phyloP scores from a whole-genome alignment of 2,888 invertebrate species.

The Muschampia plurimacula region DNA sequence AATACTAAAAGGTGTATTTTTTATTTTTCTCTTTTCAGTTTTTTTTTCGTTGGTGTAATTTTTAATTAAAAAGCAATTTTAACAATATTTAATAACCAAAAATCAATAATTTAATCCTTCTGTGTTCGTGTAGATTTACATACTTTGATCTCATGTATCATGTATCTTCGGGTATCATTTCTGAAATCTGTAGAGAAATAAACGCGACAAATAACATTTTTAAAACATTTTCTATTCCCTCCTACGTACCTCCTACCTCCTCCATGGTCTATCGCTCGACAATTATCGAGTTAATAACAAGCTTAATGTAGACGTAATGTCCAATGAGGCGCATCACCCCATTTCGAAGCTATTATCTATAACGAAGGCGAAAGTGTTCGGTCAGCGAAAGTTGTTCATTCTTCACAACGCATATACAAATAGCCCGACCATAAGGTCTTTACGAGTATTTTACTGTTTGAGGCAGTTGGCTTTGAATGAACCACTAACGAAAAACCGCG shows the following conservation, averaged over 20 bases:
- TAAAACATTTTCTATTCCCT: neutral
- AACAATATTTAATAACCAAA: too few relatives aligned
- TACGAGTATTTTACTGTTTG: slow-evolving; percentile 3
- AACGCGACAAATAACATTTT: neutral
- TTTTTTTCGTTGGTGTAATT: too few relatives aligned
- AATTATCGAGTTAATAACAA: slow-evolving; percentile 25
- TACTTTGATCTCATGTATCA: too few relatives aligned
- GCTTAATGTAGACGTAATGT: slow-evolving; percentile 41
- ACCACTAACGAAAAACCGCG: neutral
- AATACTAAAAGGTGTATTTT: too few relatives aligned
- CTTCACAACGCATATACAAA: slow-evolving; percentile 32
- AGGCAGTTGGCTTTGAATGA: neutral
- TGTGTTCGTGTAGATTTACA: too few relatives aligned
- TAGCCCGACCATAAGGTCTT: slow-evolving; percentile 27
- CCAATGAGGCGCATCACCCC: slow-evolving; percentile 62
- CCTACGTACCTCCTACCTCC: too few relatives aligned
- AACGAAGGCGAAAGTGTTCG: slow-evolving; percentile 74
- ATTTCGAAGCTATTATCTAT: slow-evolving; percentile 53
- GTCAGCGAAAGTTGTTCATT: slow-evolving; percentile 66
- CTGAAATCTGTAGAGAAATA: neutral
- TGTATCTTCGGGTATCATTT: neutral
- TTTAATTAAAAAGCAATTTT: too few relatives aligned
- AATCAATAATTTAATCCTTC: too few relatives aligned
- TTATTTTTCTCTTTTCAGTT: too few relatives aligned
- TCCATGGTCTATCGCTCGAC: slow-evolving; percentile 27